A percentile compares a stretch with the other conserved stretches of the same genome.
Evolutionary conservation across 30 jellyfish, hydroid and myxozoan species (phyloP).

Genomic region (Cassiopea xamachana): DNA sequence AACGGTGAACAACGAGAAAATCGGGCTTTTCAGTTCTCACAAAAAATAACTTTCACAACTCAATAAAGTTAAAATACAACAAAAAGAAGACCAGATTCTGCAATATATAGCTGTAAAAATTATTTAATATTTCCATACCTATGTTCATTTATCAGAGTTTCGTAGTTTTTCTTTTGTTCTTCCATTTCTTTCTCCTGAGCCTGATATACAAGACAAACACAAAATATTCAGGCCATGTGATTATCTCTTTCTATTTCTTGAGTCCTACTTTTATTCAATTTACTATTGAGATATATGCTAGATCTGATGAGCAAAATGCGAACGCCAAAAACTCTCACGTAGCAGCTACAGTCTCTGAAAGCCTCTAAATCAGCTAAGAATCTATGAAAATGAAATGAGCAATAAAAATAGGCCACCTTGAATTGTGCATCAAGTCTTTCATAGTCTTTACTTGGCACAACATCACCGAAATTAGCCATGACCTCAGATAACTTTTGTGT

Average conservation of each 20-base stretch:
- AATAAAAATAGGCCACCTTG: conserved; percentile 57
- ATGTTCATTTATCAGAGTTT: conserved; percentile 74
- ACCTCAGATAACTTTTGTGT: conserved; percentile 88
- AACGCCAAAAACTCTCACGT: too few species aligned
- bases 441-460: conserved; percentile 94
- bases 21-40: too few species aligned
- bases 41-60: too few species aligned
- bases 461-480: conserved; percentile 96
- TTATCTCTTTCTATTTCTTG: too few species aligned
- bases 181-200: conserved; percentile 45
- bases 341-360: too few species aligned
- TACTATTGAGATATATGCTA: too few species aligned
- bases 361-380: neutral
- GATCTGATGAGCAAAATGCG: too few species aligned
- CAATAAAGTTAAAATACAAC: neutral
- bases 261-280: too few species aligned
- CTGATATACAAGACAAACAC: neutral
- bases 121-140: conserved; percentile 17
- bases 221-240: too few species aligned
- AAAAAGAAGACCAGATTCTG: neutral
- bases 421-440: conserved; percentile 83
- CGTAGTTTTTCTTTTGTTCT: conserved; percentile 55
- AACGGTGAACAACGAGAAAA: too few species aligned
- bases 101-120: neutral
- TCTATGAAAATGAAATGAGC: neutral